These are phyloP conservation scores for Mionectes macconnelli DNA, from an alignment of 2,113 vertebrate species.

Conservation along the genomic window DNA sequence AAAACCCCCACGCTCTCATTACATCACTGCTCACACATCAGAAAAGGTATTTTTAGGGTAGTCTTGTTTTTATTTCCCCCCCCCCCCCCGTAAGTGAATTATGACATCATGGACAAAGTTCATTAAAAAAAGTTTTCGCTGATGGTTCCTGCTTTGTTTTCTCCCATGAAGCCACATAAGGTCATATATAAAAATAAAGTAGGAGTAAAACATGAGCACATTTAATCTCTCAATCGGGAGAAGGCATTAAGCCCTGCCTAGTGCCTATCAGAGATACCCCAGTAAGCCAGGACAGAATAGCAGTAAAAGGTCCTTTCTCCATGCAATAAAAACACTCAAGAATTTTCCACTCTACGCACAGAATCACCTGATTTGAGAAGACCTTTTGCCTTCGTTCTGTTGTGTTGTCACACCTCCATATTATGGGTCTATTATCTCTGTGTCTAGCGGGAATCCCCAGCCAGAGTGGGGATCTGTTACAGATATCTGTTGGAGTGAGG, in stretches of 20 bases:
- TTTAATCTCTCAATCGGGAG: not conserved
- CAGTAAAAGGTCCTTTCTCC: not conserved
- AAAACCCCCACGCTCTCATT: not conserved
- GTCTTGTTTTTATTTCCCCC: not conserved
- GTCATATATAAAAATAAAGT: not conserved
- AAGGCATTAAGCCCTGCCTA: not conserved
- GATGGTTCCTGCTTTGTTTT: not conserved
- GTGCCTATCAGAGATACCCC: not conserved
- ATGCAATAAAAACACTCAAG: not conserved
- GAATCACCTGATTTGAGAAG: not conserved
- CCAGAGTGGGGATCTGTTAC: not conserved
- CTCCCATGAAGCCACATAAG: not conserved
- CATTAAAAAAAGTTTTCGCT: not conserved
- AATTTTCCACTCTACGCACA: not conserved
- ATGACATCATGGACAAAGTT: not conserved
- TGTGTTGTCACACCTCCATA: rapidly evolving
- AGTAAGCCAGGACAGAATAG: not conserved
- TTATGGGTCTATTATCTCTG: not conserved
- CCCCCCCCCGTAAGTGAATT: not conserved
- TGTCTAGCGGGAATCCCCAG: not conserved
- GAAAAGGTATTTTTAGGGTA: not conserved
- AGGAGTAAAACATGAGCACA: not conserved
- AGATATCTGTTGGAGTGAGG: not conserved
- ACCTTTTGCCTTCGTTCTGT: not conserved
- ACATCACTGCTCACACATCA: not conserved